Evolutionary conservation across 30 jellyfish, hydroid and myxozoan genomes (phyloP), one percentile per base, ranked within the genome.

Genomic region (Mastigias papua): DNA sequence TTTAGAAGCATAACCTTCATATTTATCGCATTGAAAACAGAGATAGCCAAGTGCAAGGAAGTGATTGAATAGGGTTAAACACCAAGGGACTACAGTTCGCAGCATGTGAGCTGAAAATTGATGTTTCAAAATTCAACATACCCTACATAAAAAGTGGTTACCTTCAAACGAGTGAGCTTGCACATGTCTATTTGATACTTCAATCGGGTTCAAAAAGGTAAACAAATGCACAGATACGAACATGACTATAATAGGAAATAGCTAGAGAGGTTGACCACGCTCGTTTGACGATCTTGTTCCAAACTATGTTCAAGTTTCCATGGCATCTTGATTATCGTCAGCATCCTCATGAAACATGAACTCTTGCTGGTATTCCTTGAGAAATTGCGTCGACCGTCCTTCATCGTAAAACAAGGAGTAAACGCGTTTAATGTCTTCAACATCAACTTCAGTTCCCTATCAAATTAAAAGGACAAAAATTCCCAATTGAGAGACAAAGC

Each of bases 361-460:
- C 33, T 88, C 95, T 74, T 93, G 96, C 51, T 93, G 98, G 57
- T 93, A 93, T 71, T 93, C 98, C 78, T 82, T 89, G 34, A 93
- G 69, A 78, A 86, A 93, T 54, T 93, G 98, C 65, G 98, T 63
- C 60, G 98, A 93, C 34, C 98, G 42, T 21, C 98, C 98, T 85
- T 93, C 97, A 68, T 93, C 98, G 91, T 80, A 93, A 84, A 93
- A 93, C 71, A 93, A 62, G 27, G 98, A 93, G 69, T 93, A 93
- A 23, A 93, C 98, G 9, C 95, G 96, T 85, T 93, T 93, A 75
- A 93, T 93, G 64, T 93, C 98, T 64, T 93, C 98, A 58, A 93
- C 98, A 60, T 88, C 96, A 19, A 93, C 98, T 75, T 93, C 98
- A 1, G 98, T 93, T 37, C 98, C 98, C 98, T 93, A 76, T 26